A percentile compares a stretch with the other conserved stretches of the same genome.
phyloP scores from a whole-genome alignment of 2,113 vertebrate genomes.

The Balaeniceps rex region DNA sequence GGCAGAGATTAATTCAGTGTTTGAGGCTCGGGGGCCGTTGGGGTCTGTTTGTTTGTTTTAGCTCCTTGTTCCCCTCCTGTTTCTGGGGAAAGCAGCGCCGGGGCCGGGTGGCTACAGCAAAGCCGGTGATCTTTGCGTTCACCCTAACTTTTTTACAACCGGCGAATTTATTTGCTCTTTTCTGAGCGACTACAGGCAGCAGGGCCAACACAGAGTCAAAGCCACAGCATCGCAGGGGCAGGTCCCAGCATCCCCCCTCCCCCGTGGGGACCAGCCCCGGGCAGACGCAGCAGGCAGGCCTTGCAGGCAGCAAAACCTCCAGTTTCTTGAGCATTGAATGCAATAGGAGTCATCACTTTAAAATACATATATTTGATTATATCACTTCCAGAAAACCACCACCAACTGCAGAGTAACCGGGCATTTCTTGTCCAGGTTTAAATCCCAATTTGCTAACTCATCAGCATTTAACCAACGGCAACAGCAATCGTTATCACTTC shows the following conservation, averaged over 20 bases:
- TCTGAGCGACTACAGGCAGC: neutral
- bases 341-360: neutral
- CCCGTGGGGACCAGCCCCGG: accelerated
- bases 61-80: neutral
- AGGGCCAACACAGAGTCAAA: neutral
- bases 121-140: neutral
- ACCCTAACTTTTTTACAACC: neutral
- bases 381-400: neutral
- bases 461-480: neutral
- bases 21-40: neutral
- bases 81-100: neutral
- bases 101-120: neutral
- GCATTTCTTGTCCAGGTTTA: neutral
- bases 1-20: neutral
- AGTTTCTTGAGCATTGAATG: accelerated
- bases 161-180: neutral
- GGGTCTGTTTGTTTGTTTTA: neutral
- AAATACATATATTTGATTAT: neutral
- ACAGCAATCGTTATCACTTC: neutral
- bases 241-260: neutral
- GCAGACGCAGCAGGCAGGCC: neutral
- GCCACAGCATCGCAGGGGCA: neutral
- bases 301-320: neutral
- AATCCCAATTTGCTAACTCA: conserved; percentile 15
- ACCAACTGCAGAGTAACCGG: neutral